Conservation (phyloP, 2,113 vertebrate species). For the Lophius piscatorius region DNA sequence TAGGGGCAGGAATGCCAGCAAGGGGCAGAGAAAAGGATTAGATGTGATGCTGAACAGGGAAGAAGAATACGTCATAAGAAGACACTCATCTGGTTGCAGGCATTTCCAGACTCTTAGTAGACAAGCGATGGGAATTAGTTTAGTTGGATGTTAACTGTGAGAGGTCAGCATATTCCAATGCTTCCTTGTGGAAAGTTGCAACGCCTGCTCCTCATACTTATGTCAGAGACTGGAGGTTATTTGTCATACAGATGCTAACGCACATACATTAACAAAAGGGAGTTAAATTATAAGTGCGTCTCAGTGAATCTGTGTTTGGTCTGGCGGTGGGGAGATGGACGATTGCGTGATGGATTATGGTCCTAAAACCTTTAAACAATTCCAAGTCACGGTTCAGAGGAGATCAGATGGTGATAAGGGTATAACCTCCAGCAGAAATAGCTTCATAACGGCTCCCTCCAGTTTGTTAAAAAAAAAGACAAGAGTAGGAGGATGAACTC, state of each 20-base stretch:
- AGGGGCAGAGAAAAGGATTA: slow-evolving; percentile 50
- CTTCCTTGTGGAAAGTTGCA: slow-evolving; percentile 43
- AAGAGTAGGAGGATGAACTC: background rate
- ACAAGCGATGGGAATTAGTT: background rate
- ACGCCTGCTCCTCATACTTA: slow-evolving; percentile 46
- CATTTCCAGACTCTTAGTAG: slow-evolving; percentile 4
- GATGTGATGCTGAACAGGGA: slow-evolving; percentile 38
- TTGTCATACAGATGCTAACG: slow-evolving; percentile 48
- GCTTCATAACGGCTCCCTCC: slow-evolving; percentile 68
- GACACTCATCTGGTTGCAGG: slow-evolving; percentile 5
- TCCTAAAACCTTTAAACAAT: slow-evolving; percentile 54
- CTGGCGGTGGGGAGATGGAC: background rate
- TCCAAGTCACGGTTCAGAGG: slow-evolving; percentile 48
- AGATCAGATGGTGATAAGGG: slow-evolving; percentile 55
- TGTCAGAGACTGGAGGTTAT: slow-evolving; percentile 31
- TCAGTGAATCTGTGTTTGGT: slow-evolving; percentile 6
- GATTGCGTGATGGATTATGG: slow-evolving; percentile 5
- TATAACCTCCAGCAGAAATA: slow-evolving; percentile 46
- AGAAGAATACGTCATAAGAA: slow-evolving; percentile 14
- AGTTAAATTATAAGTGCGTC: slow-evolving; percentile 26
- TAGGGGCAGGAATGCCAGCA: slow-evolving; percentile 61
- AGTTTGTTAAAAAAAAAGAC: slow-evolving; percentile 63
- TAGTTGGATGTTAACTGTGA: background rate
- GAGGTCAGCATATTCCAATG: slow-evolving; percentile 26
- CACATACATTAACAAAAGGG: slow-evolving; percentile 46